Evolutionary conservation across 64 coral and sea anemone genomes (phyloP).

Genomic region (Dendronephthya gigantea): DNA sequence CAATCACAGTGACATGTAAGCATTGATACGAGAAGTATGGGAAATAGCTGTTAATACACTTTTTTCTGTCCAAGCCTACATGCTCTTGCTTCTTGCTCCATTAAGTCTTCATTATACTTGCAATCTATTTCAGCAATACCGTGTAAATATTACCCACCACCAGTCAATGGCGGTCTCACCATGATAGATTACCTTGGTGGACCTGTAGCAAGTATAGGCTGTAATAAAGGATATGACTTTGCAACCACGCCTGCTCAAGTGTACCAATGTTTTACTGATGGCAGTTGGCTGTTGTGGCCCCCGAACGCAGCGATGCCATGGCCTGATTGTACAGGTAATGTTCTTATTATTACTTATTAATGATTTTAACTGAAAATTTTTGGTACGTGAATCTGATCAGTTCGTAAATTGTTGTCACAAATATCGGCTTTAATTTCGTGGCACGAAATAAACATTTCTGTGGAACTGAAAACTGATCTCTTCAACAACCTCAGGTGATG

Average conservation of each 20-base stretch:
- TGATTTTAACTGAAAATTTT: neutral
- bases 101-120: too few species aligned
- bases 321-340: conserved; percentile 66
- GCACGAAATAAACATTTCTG: too few species aligned
- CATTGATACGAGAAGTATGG: neutral
- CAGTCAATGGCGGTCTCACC: conserved; percentile 52
- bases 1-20: conserved; percentile 65
- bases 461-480: too few species aligned
- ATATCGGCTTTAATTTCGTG: too few species aligned
- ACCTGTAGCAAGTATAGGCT: conserved; percentile 29
- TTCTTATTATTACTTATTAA: neutral
- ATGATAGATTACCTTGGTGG: neutral
- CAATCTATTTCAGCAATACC: conserved; percentile 34
- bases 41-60: too few species aligned
- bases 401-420: neutral
- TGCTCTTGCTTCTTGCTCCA: too few species aligned
- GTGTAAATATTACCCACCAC: conserved; percentile 58
- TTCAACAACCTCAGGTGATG: too few species aligned
- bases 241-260: conserved; percentile 51
- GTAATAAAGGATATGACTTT: conserved; percentile 57
- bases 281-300: conserved; percentile 31
- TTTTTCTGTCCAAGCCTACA: too few species aligned
- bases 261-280: conserved; percentile 49
- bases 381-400: neutral
- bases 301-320: conserved; percentile 35